phyloP scores from a whole-genome alignment of 2,888 invertebrate genomes.

The Ophion ellenae region DNA sequence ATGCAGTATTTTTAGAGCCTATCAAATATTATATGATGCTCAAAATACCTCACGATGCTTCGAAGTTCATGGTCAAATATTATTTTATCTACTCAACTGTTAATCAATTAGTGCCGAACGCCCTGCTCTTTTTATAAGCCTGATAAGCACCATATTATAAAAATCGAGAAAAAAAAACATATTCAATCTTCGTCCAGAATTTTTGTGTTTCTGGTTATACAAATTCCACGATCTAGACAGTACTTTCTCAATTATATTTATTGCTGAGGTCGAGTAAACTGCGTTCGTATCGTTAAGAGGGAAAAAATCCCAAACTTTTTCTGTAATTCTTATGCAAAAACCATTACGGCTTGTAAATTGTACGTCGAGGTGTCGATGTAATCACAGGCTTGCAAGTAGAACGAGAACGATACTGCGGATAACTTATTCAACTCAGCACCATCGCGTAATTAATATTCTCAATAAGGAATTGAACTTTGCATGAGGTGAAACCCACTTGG shows the following conservation, averaged over 20 bases:
- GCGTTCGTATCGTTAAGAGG: slow-evolving; percentile 2
- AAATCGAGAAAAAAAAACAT: neutral
- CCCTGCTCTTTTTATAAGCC: no score
- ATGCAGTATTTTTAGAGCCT: neutral
- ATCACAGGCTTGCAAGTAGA: slow-evolving; percentile 51
- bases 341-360: slow-evolving; percentile 28
- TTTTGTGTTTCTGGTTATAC: neutral
- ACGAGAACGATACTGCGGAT: slow-evolving; percentile 27
- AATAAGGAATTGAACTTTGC: slow-evolving; percentile 35
- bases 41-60: no score
- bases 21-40: neutral
- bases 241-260: slow-evolving; percentile 16
- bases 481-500: slow-evolving; percentile 22
- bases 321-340: slow-evolving; percentile 12
- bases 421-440: slow-evolving; percentile 27
- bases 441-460: slow-evolving; percentile 35
- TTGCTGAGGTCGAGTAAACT: slow-evolving; percentile 25
- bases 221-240: neutral
- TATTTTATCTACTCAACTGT: no score
- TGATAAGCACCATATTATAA: no score
- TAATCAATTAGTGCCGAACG: no score
- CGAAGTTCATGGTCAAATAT: no score
- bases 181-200: neutral
- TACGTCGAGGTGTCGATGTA: slow-evolving; percentile 45
- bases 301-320: neutral